Evolutionary conservation across 2,888 invertebrate genomes (phyloP).

Genomic region (Acrobeloides nanus): DNA sequence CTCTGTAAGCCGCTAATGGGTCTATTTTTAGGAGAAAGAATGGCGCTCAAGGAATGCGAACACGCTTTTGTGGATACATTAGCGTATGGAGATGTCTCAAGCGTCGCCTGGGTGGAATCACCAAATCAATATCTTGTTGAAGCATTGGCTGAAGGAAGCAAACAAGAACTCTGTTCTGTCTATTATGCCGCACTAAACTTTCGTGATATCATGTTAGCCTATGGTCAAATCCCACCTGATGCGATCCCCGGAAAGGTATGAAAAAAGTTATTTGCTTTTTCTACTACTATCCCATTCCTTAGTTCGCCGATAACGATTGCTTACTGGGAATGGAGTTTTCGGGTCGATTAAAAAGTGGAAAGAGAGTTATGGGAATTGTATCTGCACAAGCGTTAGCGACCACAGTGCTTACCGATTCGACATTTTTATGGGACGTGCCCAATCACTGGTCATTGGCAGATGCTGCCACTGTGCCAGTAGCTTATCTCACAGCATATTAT

Average conservation of each 20-base stretch:
- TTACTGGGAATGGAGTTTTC: slow-evolving; percentile 81
- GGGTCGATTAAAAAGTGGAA: slow-evolving; percentile 63
- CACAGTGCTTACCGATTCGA: slow-evolving; percentile 71
- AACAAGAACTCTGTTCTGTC: slow-evolving; percentile 59
- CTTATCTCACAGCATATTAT: slow-evolving; percentile 63
- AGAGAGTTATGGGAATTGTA: slow-evolving; percentile 81
- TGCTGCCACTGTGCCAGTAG: too few species aligned
- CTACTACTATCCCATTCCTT: too few species aligned
- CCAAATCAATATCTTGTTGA: slow-evolving; percentile 63
- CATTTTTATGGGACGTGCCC: slow-evolving; percentile 60
- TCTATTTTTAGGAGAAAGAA: too few species aligned
- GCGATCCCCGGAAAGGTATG: slow-evolving; percentile 79
- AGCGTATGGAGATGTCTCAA: slow-evolving; percentile 80
- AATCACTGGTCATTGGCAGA: too few species aligned
- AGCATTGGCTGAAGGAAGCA: not conserved
- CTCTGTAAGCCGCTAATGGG: too few species aligned
- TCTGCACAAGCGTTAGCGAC: slow-evolving; percentile 71
- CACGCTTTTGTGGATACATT: slow-evolving; percentile 89
- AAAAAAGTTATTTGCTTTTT: too few species aligned
- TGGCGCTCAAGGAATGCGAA: slow-evolving; percentile 61
- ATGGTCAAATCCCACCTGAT: slow-evolving; percentile 87
- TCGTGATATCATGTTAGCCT: slow-evolving; percentile 91
- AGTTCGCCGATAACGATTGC: slow-evolving; percentile 67
- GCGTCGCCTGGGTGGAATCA: slow-evolving; percentile 83
- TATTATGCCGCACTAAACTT: slow-evolving; percentile 91